Conservation (phyloP, 2,797 vertebrate species). For the Pithecia hirsuta region DNA sequence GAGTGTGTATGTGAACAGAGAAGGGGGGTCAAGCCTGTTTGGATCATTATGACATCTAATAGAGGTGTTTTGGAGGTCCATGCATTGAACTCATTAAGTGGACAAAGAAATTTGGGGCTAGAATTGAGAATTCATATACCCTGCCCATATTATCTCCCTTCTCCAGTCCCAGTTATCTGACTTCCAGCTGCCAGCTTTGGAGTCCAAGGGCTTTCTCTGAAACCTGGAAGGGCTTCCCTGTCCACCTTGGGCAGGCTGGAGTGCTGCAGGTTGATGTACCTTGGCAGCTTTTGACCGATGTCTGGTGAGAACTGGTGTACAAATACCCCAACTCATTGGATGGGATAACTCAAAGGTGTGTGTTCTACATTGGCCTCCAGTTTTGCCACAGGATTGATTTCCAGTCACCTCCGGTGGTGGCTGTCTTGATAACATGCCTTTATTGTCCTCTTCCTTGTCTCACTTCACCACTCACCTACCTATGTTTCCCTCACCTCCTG, state of each 20-base stretch:
- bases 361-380: neutral
- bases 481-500: neutral
- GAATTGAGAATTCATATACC: neutral
- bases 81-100: neutral
- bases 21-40: neutral
- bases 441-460: neutral
- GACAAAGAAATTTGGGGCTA: neutral
- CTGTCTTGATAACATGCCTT: neutral
- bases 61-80: neutral
- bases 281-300: neutral
- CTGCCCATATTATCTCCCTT: neutral
- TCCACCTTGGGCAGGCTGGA: neutral
- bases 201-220: neutral
- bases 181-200: neutral
- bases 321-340: neutral
- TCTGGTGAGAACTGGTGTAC: neutral
- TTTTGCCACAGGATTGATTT: neutral
- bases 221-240: rapidly evolving
- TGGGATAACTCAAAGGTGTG: neutral
- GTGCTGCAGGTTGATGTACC: neutral
- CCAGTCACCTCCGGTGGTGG: neutral
- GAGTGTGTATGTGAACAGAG: neutral
- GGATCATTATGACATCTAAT: neutral
- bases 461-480: neutral
- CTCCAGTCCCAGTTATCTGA: neutral